Evolutionary conservation across 2,113 vertebrate genomes (phyloP).

Genomic region (Sapayoa aenigma): DNA sequence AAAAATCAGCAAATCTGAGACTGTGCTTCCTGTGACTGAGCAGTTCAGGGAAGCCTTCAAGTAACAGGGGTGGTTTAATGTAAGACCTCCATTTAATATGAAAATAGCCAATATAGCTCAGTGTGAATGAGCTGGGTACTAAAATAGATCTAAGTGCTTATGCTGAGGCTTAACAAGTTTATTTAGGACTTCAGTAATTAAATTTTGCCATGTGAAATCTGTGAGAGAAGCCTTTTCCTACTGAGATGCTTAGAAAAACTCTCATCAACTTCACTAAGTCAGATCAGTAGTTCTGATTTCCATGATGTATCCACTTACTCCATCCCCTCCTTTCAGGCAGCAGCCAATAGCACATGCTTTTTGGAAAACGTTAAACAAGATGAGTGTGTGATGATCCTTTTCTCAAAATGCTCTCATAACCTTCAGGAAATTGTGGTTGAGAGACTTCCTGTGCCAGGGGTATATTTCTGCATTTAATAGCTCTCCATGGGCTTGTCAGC

Average conservation of each 20-base stretch:
- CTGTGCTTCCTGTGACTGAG: neutral
- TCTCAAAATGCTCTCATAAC: neutral
- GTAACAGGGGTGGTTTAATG: neutral
- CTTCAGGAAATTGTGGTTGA: conserved; percentile 38
- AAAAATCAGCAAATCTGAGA: neutral
- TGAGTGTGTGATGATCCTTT: neutral
- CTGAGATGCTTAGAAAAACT: neutral
- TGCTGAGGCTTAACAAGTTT: neutral
- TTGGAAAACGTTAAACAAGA: neutral
- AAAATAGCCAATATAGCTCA: neutral
- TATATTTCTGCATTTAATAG: conserved; percentile 50
- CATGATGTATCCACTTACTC: neutral
- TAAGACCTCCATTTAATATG: neutral
- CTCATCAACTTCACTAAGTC: neutral
- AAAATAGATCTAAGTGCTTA: neutral
- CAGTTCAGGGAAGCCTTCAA: neutral
- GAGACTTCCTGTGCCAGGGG: conserved; percentile 41
- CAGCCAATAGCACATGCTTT: neutral
- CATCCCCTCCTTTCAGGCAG: neutral
- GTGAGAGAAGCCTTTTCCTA: neutral
- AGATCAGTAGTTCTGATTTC: neutral
- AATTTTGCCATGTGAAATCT: neutral
- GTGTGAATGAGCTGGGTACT: neutral
- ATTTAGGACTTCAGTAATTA: neutral
- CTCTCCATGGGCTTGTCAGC: neutral